phyloP scores from a whole-genome alignment of 2,888 invertebrate genomes.

The Tridacna crocea region DNA sequence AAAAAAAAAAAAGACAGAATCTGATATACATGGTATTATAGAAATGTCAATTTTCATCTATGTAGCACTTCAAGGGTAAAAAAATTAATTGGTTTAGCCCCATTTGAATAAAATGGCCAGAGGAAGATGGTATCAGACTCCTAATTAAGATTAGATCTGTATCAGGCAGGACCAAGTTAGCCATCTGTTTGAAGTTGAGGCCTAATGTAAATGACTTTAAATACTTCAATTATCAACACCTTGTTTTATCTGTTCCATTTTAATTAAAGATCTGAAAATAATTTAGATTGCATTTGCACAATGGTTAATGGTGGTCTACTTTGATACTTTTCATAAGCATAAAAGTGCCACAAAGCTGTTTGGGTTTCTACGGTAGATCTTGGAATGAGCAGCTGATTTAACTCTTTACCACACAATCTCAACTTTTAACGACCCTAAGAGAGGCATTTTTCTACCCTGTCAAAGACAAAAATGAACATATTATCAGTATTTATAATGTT shows the following conservation, averaged over 20 bases:
- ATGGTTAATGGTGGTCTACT: background rate
- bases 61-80: background rate
- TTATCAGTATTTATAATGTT: no score
- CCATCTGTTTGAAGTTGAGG: constrained; percentile 27
- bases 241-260: constrained; percentile 7
- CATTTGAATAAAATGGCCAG: background rate
- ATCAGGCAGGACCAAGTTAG: background rate
- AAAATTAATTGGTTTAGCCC: no score
- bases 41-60: no score
- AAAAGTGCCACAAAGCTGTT: no score
- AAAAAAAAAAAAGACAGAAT: no score
- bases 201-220: background rate
- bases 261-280: constrained; percentile 5
- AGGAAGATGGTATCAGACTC: constrained; percentile 21
- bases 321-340: background rate
- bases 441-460: no score
- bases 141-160: constrained; percentile 18
- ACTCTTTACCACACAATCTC: no score
- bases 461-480: no score
- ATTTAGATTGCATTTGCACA: background rate
- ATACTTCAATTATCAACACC: background rate
- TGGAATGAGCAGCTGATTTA: no score
- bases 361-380: no score
- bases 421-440: no score
- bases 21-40: no score